Evolutionary conservation across 2,113 vertebrate genomes (phyloP).

Genomic region (Natator depressus): DNA sequence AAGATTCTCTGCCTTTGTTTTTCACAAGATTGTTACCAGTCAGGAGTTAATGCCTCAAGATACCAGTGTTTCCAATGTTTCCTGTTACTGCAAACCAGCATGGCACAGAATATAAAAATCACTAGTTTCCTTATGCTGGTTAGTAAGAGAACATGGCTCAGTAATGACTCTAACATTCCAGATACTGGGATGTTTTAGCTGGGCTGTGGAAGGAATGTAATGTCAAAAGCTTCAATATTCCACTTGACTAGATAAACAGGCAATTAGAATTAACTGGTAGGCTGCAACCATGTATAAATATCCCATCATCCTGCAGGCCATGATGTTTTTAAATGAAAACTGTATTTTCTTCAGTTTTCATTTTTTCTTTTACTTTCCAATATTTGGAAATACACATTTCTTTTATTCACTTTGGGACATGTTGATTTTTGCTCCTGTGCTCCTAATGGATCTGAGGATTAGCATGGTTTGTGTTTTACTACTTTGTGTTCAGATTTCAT

Average conservation of each 20-base stretch:
- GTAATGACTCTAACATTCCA: neutral
- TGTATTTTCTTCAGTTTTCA: slow-evolving; percentile 40
- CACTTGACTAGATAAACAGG: slow-evolving; percentile 52
- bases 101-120: neutral
- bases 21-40: rapidly evolving
- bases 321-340: slow-evolving; percentile 42
- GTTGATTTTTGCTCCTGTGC: slow-evolving; percentile 15
- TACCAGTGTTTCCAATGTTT: neutral
- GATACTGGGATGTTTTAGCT: slow-evolving; percentile 1
- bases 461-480: neutral
- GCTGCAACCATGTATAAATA: slow-evolving; percentile 47
- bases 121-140: neutral
- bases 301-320: slow-evolving; percentile 38
- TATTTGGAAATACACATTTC: neutral
- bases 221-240: slow-evolving; percentile 34
- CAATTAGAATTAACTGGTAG: slow-evolving; percentile 52
- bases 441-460: slow-evolving; percentile 8
- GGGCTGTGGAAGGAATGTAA: slow-evolving; percentile 10
- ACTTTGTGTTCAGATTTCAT: neutral
- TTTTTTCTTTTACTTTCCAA: neutral
- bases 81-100: rapidly evolving
- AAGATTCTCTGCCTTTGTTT: rapidly evolving
- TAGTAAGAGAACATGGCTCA: neutral
- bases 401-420: neutral
- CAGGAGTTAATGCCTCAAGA: neutral